These are phyloP conservation scores for Nephrotoma guestfalica DNA, from an alignment of 2,888 invertebrate genomes.

Conservation along the genomic window DNA sequence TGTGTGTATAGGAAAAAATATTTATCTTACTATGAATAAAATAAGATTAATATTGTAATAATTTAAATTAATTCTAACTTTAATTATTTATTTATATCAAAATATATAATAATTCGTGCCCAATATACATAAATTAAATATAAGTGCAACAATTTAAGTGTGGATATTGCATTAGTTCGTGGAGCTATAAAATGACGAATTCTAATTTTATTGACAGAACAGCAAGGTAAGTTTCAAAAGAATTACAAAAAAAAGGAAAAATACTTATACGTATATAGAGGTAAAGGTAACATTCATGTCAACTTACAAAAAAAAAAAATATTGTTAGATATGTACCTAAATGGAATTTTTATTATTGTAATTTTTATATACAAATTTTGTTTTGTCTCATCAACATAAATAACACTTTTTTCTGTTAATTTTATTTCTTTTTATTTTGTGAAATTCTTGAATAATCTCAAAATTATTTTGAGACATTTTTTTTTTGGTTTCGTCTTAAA, in stretches of 20 bases:
- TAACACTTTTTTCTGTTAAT: neutral
- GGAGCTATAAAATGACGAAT: neutral
- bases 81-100: neutral
- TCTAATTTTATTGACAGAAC: constrained; percentile 3
- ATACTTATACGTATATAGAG: neutral
- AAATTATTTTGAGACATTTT: neutral
- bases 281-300: constrained; percentile 4
- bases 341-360: neutral
- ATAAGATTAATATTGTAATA: constrained; percentile 2
- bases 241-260: neutral
- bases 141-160: neutral
- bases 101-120: neutral
- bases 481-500: neutral
- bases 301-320: neutral
- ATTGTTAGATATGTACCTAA: neutral
- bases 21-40: constrained; percentile 3
- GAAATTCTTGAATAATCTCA: neutral
- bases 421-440: neutral
- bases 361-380: neutral
- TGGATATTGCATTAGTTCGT: neutral
- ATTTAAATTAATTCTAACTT: neutral
- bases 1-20: neutral
- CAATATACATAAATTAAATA: neutral
- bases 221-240: neutral
- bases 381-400: neutral